Base-by-base conservation (phyloP, 2,113 vertebrate genomes). In the Haplochromis burtoni region DNA sequence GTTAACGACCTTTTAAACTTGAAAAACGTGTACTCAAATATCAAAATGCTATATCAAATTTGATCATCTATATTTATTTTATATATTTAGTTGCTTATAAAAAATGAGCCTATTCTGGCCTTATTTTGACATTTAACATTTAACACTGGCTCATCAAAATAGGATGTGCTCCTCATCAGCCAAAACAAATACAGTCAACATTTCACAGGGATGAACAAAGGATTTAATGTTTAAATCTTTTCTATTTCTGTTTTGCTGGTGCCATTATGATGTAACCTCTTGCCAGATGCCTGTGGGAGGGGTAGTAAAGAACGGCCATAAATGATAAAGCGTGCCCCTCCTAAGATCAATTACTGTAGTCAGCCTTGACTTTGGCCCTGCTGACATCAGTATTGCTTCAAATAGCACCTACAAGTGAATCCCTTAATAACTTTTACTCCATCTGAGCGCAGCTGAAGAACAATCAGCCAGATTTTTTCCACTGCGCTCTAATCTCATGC, bases 381-480 rank as follows among this genome's bases (percentile, higher is more conserved):
- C 78, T 89, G 87, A 94, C 89, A 86, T 81, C 4, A 71, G 42
- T 26, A 81, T 10, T 51, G 73, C 93, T 85, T 91, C 66, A 95
- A 93, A 95, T 90, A 93, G 89, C 85, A 78, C 31, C 71, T 86
- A 82, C 21, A n/a, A 61, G 42, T 87, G 24, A 89, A 92, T 91
- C 92, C 79, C 79, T 63, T 87, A 79, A 87, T 81, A 86, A 86
- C 84, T 82, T 76, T 19, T 38, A 24, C 80, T 88, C 29, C 49
- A 47, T 57, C 73, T n/a, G 85, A 84, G 71, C 7, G 7, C 92
- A 88, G 84, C 94, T 86, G 88, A 80, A 84, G 35, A 17, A 26
- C 87, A 90, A 87, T 87, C 86, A 51, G 85, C 12, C 85, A 88
- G 87, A 92, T 92, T 93, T 82, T 87, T 92, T 88, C 91, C 89